Conservation (phyloP, 2,113 vertebrate species). For the Epinephelus cyanopodus region DNA sequence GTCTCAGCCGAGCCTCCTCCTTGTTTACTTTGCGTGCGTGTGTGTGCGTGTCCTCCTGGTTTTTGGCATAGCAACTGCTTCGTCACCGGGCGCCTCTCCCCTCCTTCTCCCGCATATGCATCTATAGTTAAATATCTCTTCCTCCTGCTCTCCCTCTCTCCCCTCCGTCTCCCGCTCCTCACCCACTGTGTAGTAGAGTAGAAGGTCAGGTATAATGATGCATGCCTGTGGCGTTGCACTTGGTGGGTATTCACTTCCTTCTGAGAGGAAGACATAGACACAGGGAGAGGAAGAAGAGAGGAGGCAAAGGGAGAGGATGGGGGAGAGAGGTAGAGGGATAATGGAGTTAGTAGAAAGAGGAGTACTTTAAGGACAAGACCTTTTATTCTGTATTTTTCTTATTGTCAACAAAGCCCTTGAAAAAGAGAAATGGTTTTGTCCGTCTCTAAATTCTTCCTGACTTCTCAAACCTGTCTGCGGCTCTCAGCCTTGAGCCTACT, state of each 20-base stretch:
- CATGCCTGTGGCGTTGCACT: slow-evolving; percentile 44
- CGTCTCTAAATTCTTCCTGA: not conserved
- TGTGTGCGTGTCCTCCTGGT: slow-evolving; percentile 24
- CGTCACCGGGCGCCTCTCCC: slow-evolving; percentile 57
- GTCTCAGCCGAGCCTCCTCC: slow-evolving; percentile 20
- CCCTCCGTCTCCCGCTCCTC: slow-evolving; percentile 9
- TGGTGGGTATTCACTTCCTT: slow-evolving; percentile 42
- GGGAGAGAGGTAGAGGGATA: not conserved
- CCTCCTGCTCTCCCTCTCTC: not conserved
- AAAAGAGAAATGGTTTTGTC: not conserved
- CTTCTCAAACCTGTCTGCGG: not conserved
- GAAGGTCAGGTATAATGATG: slow-evolving; percentile 69
- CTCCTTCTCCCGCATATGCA: slow-evolving; percentile 29
- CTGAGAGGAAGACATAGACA: not conserved
- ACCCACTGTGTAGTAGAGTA: slow-evolving; percentile 44
- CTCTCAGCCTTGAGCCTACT: not conserved
- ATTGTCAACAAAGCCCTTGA: not conserved
- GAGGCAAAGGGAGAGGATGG: not conserved
- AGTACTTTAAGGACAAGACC: not conserved
- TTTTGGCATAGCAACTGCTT: slow-evolving; percentile 79
- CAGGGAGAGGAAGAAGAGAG: not conserved
- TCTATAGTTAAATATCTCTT: slow-evolving; percentile 58
- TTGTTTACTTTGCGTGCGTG: slow-evolving; percentile 51
- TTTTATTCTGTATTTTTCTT: not conserved
- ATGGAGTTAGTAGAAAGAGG: not conserved